Evolutionary conservation across 35 echinoderm and acorn worm genomes (phyloP).

Genomic region (Stichopus chloronotus): DNA sequence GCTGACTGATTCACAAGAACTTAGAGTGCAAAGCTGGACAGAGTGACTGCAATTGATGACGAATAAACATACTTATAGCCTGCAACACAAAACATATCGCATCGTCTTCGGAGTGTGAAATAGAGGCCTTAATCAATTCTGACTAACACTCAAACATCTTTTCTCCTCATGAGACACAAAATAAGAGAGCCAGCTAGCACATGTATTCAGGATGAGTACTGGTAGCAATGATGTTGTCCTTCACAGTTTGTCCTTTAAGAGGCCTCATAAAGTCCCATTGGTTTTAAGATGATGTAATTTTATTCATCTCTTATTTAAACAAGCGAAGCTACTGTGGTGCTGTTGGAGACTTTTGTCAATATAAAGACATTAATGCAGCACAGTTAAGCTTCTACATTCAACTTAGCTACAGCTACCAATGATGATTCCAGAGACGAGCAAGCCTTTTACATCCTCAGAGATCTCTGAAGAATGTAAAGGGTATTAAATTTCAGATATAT

Average conservation of each 20-base stretch:
- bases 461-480: not conserved
- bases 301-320: not conserved
- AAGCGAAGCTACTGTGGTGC: not conserved
- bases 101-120: too few species aligned
- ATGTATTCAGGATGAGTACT: not conserved
- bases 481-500: constrained; percentile 19
- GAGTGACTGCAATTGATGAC: too few species aligned
- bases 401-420: not conserved
- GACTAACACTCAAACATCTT: not conserved
- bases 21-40: too few species aligned
- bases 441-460: not conserved
- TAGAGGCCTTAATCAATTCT: not conserved
- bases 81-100: too few species aligned
- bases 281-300: constrained; percentile 37
- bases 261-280: constrained; percentile 11
- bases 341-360: not conserved
- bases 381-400: not conserved
- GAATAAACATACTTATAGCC: too few species aligned
- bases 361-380: constrained; percentile 31
- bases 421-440: not conserved
- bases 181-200: not conserved
- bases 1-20: too few species aligned
- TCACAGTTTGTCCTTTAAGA: not conserved
- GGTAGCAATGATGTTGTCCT: not conserved
- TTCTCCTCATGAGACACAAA: not conserved